phyloP scores from a whole-genome alignment of 2,888 invertebrate species.

The Theretra japonica region DNA sequence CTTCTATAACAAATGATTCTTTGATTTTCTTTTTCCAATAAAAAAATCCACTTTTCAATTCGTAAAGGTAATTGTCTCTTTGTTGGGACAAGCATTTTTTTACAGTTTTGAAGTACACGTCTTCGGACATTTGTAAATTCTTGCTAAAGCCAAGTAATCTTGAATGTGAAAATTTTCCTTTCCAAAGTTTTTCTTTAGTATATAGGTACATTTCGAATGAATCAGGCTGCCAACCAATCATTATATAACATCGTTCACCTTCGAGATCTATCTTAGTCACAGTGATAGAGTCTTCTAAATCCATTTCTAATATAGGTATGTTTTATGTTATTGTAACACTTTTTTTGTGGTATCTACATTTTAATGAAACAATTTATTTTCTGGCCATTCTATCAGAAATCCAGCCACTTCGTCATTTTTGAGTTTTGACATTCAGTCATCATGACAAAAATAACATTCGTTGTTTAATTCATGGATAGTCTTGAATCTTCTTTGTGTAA shows the following conservation, averaged over 20 bases:
- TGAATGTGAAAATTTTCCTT: slow-evolving; percentile 65
- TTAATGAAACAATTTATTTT: neutral
- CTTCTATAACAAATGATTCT: slow-evolving; percentile 59
- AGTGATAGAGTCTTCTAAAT: slow-evolving; percentile 62
- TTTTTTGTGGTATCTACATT: neutral
- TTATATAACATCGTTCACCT: slow-evolving; percentile 55
- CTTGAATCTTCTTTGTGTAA: no score
- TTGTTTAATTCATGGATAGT: no score
- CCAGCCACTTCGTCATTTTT: neutral
- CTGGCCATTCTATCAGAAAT: neutral
- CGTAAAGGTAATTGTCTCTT: slow-evolving; percentile 60
- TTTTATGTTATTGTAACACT: neutral
- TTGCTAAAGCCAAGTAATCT: slow-evolving; percentile 64
- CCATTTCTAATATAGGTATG: slow-evolving; percentile 47
- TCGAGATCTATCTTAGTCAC: slow-evolving; percentile 59
- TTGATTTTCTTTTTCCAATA: slow-evolving; percentile 67
- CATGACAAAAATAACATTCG: neutral
- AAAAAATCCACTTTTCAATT: slow-evolving; percentile 69
- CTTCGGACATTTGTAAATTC: slow-evolving; percentile 60
- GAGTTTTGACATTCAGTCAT: neutral
- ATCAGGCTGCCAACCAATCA: slow-evolving; percentile 65
- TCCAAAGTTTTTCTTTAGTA: slow-evolving; percentile 59
- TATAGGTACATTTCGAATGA: slow-evolving; percentile 68
- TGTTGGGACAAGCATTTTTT: slow-evolving; percentile 59
- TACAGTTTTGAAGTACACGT: slow-evolving; percentile 54